phyloP scores from a whole-genome alignment of 2,797 vertebrate genomes.

The Basileuterus tristriatus region DNA sequence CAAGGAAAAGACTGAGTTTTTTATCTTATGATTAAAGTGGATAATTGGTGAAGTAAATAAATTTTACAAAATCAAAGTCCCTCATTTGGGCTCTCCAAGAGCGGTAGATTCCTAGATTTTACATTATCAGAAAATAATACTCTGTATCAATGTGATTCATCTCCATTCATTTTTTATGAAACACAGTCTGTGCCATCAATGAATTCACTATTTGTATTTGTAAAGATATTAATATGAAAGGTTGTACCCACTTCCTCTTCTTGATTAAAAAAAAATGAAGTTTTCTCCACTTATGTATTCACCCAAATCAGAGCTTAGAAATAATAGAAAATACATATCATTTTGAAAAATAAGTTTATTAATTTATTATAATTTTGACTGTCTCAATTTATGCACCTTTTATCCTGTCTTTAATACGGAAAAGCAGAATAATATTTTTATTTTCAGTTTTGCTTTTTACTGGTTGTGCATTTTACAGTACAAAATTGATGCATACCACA shows the following conservation, averaged over 20 bases:
- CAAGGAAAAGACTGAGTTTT: neutral
- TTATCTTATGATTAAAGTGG: neutral
- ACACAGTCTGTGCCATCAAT: neutral
- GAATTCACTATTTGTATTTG: neutral
- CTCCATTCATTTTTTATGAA: neutral
- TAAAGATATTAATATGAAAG: neutral
- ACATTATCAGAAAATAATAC: neutral
- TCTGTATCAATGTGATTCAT: neutral
- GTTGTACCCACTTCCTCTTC: neutral
- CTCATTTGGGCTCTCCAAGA: neutral
- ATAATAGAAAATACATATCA: neutral
- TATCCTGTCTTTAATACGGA: neutral
- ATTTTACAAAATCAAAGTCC: neutral
- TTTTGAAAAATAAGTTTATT: neutral
- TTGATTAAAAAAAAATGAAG: neutral
- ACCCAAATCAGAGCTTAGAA: neutral
- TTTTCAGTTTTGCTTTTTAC: neutral
- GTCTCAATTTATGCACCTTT: neutral
- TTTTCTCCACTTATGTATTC: neutral
- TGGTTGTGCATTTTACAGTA: neutral
- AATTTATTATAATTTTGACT: neutral
- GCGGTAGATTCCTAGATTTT: neutral
- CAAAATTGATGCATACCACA: neutral
- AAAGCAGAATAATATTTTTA: neutral
- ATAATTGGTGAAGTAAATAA: slow-evolving; percentile 4